Evolutionary conservation across 2,797 vertebrate genomes (phyloP), one percentile per base, ranked within the genome.

Genomic region (Pseudochirops cupreus): DNA sequence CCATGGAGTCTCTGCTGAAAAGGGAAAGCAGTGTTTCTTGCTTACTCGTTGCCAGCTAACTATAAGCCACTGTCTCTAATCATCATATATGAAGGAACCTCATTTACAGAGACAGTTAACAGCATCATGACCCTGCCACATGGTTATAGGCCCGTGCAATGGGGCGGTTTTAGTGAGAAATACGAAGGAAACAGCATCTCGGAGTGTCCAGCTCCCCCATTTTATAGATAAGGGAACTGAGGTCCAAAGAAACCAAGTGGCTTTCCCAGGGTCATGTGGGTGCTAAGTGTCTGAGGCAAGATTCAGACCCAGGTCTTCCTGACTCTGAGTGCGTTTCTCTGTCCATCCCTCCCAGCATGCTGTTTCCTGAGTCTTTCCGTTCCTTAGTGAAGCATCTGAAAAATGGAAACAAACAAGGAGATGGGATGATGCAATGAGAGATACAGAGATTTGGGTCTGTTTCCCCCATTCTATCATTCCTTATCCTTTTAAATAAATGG

Each of bases 221-320:
- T 97, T 95, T 94, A 93, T 31, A 95, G 94, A 52, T 91, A 57
- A 92, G 91, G 96, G 97, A 94, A 95, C 56, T 57, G 55, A 93
- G 28, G 50, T 52, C 91, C 39, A 5, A 58, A 62, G 74, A 94
- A 46, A 54, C 87, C 93, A 92, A 96, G 46, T 94, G 33, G n/a
- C 74, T 28, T 95, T 95, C 93, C 3, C 26, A 91, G 56, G 62
- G 26, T 93, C 74, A 93, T 16, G 89, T 9, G 92, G 54, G 16
- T 82, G 46, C 18, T 39, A 39, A 39, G 39, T 82, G 21, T 82
- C 39, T 46, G 21, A 46, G 74, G 39, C 9, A 46, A 21, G 9
- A 46, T 82, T 26, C 21, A 82, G 11, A 82, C 13, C 33, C 74
- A 82, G 74, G 39, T 82, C n/a, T 82, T 82, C 39, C 26, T 82